Base-by-base conservation (phyloP, 2,113 vertebrate genomes). In the Trichechus manatus region DNA sequence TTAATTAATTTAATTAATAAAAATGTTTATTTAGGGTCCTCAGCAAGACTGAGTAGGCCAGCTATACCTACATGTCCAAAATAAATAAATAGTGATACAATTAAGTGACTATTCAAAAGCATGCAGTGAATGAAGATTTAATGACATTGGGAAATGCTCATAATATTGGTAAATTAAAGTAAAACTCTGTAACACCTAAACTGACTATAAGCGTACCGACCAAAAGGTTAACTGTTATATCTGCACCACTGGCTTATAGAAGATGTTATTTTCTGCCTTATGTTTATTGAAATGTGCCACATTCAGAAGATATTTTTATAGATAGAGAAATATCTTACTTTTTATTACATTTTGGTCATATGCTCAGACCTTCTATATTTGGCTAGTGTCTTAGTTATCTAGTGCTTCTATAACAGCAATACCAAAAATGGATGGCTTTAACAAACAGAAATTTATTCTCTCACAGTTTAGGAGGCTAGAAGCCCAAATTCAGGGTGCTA, bases 131-230 rank as follows among this genome's bases (percentile, higher is more conserved):
- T 61, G 27, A 68, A 88, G 29, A 53, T 50, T 89, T 78, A 89
- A 83, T 90, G 11, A 61, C 20, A 36, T 53, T 70, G 1, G 33
- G 50, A 93, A 90, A 63, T 84, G 10, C 9, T 80, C 2, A 20
- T 31, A 75, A 11, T 63, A 77, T 39, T 92, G 25, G 56, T 93
- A 83, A 79, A 19, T 87, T 81, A 53, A 82, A 56, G 3, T 22
- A 64, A 85, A 94, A 19, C 59, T 74, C 3, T 59, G 25, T 59
- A 87, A 90, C 93, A 82, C 53, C 11, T 66, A 85, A 96, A 96
- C 20, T 68, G 63, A 63, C 33, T 42, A 9, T 9, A 82, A 53
- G 4, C 68, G 6, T 74, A 86, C 33, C 63, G 23, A 79, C 2
- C 63, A 85, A 59, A 8, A 63, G 90, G 61, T 27, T 29, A 66